Evolutionary conservation across 2,113 vertebrate genomes (phyloP), one percentile per base, ranked within the genome.

Genomic region (Eolophus roseicapilla): DNA sequence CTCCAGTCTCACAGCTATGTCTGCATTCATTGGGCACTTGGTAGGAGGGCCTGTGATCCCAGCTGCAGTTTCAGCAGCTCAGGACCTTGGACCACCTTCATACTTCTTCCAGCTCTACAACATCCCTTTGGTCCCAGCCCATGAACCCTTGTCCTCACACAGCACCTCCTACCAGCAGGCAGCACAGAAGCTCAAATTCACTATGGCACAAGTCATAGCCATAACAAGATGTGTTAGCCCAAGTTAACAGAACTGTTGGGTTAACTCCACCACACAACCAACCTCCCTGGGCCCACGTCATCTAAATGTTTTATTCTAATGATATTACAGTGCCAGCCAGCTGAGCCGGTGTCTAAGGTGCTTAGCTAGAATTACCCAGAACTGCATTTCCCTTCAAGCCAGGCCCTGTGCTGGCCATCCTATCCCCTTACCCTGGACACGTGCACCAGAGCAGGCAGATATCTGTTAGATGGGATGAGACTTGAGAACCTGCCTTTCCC

Each of bases 261-360:
- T 93, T 69, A 96, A 91, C 70, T 92, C 52, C 12, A 55, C 13
- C 83, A 78, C 79, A 70, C 37, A 81, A 59, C n/a, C 68, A 88
- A 19, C 27, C 28, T 83, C 50, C 39, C 46, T 19, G 27, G 18
- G n/a, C 55, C 52, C 60, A 92, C 6, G 5, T 84, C 86, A 92
- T 31, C 91, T 55, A 47, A 84, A 91, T 96, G 83, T 95, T 90
- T 96, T 83, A 90, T 94, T 96, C 90, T 92, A 88, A 94, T 93
- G 76, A 84, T 81, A 93, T 81, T 83, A 92, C 0, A 2, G 60
- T 44, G 63, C 60, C 86, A 91, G 88, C 64, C 86, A 93, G 91
- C 69, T 94, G 69, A 97, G 86, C 91, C 3, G 3, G 47, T 62
- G 52, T 52, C 77, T 95, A 92, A 93, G 77, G 57, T 95, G 88